Base-by-base conservation (phyloP, 2,797 vertebrate genomes). In the Etheostoma nigrum region DNA sequence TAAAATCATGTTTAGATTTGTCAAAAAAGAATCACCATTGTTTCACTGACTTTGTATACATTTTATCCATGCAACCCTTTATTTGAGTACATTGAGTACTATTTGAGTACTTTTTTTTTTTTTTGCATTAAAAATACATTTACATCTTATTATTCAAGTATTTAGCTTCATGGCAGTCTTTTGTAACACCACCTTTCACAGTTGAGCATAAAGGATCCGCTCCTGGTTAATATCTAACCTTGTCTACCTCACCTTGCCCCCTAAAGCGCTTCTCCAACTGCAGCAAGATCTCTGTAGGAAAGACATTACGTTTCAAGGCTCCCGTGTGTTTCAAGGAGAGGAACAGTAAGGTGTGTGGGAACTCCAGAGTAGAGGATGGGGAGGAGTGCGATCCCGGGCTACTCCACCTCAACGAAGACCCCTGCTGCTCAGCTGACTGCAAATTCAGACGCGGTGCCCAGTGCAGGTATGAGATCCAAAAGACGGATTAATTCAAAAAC, bases 311-410 rank as follows among this genome's bases (percentile, higher is more conserved):
- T 76, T 92, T 92, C 84, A 99, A 98, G 89, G 96, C 98, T 30
- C 95, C 95, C 1, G 67, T 94, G 61, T 99, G 98, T 91, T 99
- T 99, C 88, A 96, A 96, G 71, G 95, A 96, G 88, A 97, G 96
- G 81, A 99, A 96, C 94, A 98, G 96, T 81, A 98, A 97, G 78
- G 96, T 99, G 33, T 99, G 98, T 55, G 98, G 98, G 12, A 99
- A 99, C 93, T 99, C 98, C 30, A 93, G 98, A 47, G 98, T 99
- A 87, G 98, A 99, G 58, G 95, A 97, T 6, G 98, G 96, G 0
- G 98, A 99, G 82, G 94, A 99, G 48, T 99, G 98, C 0, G 98
- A 99, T 83, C 97, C 98, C 0, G 98, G 98, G 61, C 95, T 99
- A 54, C 91, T 99, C 82, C 93, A 97, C 89, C 95, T 96, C 67